These are phyloP conservation scores for Dasysyrphus albostriatus DNA, from an alignment of 2,888 invertebrate species.

Conservation along the genomic window DNA sequence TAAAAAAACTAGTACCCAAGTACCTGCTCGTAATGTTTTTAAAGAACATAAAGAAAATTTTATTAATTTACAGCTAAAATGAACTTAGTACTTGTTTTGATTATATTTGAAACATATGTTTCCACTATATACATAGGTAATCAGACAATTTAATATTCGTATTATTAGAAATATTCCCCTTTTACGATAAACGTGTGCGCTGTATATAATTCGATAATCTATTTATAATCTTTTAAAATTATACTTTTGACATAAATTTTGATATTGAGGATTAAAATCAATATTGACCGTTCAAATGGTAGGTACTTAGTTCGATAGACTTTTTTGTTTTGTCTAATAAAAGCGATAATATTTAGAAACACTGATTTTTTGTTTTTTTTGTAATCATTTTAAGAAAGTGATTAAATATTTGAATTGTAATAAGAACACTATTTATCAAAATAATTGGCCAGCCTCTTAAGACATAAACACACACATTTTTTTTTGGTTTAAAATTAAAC, in stretches of 20 bases:
- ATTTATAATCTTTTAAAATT: not conserved
- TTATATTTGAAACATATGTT: not conserved
- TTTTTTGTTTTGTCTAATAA: not conserved
- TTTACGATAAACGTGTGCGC: not conserved
- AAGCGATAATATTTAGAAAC: not conserved
- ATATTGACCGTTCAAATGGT: not conserved
- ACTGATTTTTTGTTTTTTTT: not conserved
- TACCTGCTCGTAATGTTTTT: not conserved
- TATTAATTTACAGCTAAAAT: slow-evolving; percentile 21
- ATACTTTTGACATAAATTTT: not conserved
- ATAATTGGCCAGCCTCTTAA: no score
- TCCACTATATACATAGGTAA: not conserved
- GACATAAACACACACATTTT: no score
- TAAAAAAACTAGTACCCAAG: not conserved
- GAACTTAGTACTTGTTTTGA: slow-evolving; percentile 15
- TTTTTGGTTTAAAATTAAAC: no score
- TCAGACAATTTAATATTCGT: not conserved
- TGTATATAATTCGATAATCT: not conserved
- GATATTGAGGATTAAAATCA: not conserved
- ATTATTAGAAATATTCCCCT: not conserved
- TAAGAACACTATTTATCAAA: no score
- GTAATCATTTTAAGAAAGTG: no score
- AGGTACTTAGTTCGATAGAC: not conserved
- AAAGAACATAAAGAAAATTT: not conserved
- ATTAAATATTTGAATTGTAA: no score